phyloP scores from a whole-genome alignment of 2,888 invertebrate species.

The Athalia rosae region DNA sequence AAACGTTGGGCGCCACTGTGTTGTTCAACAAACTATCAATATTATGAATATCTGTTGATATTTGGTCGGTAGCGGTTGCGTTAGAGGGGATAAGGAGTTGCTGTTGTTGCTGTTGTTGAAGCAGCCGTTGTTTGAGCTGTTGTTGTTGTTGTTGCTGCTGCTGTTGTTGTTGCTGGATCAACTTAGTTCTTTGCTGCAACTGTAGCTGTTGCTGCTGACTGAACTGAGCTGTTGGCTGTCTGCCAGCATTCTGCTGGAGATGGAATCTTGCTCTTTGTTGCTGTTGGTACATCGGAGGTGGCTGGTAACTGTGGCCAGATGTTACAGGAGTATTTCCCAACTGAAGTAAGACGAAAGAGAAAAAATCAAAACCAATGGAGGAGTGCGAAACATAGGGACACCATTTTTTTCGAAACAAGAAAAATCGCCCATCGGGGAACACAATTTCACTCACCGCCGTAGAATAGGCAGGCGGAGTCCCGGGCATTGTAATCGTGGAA shows the following conservation, averaged over 20 bases:
- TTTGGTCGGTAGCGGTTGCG: slow-evolving; percentile 79
- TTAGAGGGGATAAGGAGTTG: slow-evolving; percentile 88
- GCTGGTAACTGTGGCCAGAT: slow-evolving; percentile 71
- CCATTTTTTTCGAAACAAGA: not conserved
- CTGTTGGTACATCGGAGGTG: slow-evolving; percentile 73
- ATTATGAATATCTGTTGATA: slow-evolving; percentile 78
- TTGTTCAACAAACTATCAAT: slow-evolving; percentile 90
- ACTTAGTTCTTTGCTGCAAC: slow-evolving; percentile 65
- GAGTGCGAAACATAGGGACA: not conserved
- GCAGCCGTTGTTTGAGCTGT: slow-evolving; percentile 79
- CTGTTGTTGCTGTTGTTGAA: slow-evolving; percentile 88
- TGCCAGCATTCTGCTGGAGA: slow-evolving; percentile 63
- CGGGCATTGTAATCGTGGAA: slow-evolving; percentile 76
- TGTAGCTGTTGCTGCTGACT: slow-evolving; percentile 70
- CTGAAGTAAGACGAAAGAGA: slow-evolving; percentile 53
- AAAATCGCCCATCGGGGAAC: not conserved
- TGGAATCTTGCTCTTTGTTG: slow-evolving; percentile 66
- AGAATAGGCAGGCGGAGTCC: slow-evolving; percentile 80
- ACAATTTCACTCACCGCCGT: slow-evolving; percentile 74
- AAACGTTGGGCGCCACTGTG: slow-evolving; percentile 92
- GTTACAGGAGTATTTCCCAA: slow-evolving; percentile 70
- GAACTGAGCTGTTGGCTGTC: slow-evolving; percentile 64
- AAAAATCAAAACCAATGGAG: slow-evolving; percentile 6
- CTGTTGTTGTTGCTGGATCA: slow-evolving; percentile 75
- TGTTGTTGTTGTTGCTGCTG: slow-evolving; percentile 75